phyloP scores from a whole-genome alignment of 1,140 invertebrate species.

The Drosophila ohnishii region DNA sequence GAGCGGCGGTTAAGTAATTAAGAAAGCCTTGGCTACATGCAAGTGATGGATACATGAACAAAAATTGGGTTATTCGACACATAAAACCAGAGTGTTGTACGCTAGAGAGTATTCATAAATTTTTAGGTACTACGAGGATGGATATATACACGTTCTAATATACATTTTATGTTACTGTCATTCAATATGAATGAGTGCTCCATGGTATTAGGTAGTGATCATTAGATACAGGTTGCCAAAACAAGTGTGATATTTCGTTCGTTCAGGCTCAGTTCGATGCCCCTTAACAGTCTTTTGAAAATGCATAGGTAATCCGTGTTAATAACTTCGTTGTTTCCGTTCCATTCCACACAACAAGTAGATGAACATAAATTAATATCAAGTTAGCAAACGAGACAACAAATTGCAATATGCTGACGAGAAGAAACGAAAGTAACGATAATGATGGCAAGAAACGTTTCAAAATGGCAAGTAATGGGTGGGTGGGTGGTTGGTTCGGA shows the following conservation, averaged over 20 bases:
- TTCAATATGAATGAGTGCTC: constrained; percentile 75
- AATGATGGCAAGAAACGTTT: constrained; percentile 33
- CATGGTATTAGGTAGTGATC: constrained; percentile 24
- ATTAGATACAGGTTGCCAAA: constrained; percentile 14
- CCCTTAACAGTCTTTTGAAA: constrained; percentile 63
- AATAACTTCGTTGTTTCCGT: constrained; percentile 54
- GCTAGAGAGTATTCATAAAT: constrained; percentile 20
- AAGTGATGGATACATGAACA: constrained; percentile 11
- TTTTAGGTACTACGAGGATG: constrained; percentile 39
- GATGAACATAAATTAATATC: constrained; percentile 21
- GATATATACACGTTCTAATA: constrained; percentile 48
- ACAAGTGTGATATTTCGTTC: constrained; percentile 40
- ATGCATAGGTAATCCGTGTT: constrained; percentile 58
- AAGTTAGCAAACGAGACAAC: constrained; percentile 27
- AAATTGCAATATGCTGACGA: constrained; percentile 12
- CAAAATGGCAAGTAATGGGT: constrained; percentile 29
- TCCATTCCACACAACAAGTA: constrained; percentile 17
- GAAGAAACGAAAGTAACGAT: constrained; percentile 13
- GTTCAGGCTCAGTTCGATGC: constrained; percentile 19
- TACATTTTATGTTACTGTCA: constrained; percentile 35
- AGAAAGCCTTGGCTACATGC: constrained; percentile 30
- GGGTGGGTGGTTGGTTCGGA: constrained; percentile 13
- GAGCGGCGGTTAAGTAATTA: constrained; percentile 29
- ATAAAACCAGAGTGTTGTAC: not conserved
- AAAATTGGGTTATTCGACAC: constrained; percentile 21